Evolutionary conservation across 2,113 vertebrate genomes (phyloP), one percentile per base, ranked within the genome.

Genomic region (Pholis gunnellus): DNA sequence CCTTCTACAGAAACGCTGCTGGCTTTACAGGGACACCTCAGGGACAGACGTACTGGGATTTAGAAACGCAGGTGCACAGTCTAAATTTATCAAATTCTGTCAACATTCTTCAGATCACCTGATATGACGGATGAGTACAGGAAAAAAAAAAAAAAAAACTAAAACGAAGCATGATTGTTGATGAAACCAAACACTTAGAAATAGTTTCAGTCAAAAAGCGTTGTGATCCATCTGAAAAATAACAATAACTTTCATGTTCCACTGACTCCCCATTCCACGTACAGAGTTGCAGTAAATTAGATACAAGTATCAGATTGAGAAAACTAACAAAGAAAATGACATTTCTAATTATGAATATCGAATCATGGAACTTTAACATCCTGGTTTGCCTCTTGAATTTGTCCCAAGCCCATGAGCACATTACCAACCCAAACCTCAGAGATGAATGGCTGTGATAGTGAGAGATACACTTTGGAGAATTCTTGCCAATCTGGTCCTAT

Each of bases 51-150:
- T 22, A 52, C 31, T 18, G 56, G 8, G 50, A 78, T 70, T 79
- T 48, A 27, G 64, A 83, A 78, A 79, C 25, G 56, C 31, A 63
- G 9, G 17, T 59, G 25, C 31, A 44, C 18, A 79, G 44, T 66
- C 18, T 29, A 42, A 25, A 52, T 73, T 13, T 60, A 66, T 69
- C 44, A 60, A 57, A 60, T 63, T 46, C 73, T 10, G 10, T 69
- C 4, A 20, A 60, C 4, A 22, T 72, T 72, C 34, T 83, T 70
- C 14, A 65, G 63, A 78, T 59, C 34, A 70, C 54, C 48, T 69
- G 87, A 93, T 89, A 89, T 85, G 81, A 83, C 54, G 57, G 22
- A 71, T 46, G 68, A 76, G 57, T 15, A 57, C 36, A 40, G 29
- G 46, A 48, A 48, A 44, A 44, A 44, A 44, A 34, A 67, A 66